Evolutionary conservation across 2,888 invertebrate genomes (phyloP).

Genomic region (Archips crataeganus): DNA sequence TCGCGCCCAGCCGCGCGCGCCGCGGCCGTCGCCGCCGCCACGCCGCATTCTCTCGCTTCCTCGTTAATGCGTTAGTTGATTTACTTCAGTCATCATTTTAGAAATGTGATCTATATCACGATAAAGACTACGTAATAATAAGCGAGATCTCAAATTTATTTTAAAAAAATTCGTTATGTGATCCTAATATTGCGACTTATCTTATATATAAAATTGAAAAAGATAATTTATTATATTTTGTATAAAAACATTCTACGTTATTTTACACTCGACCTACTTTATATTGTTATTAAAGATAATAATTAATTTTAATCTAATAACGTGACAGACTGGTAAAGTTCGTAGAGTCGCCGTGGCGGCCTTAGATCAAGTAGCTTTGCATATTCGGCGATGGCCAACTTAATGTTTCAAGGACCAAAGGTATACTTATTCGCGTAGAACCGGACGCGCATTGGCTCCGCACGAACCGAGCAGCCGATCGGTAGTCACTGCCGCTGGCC

Average conservation of each 20-base stretch:
- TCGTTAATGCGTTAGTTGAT: conserved; percentile 78
- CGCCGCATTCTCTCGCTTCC: conserved; percentile 76
- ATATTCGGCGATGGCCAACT: conserved; percentile 85
- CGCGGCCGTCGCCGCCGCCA: conserved; percentile 47
- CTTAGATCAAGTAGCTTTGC: conserved; percentile 85
- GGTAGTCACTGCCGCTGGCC: no score
- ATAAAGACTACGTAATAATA: conserved; percentile 85
- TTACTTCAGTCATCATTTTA: conserved; percentile 81
- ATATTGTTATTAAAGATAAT: conserved; percentile 84
- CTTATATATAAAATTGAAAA: conserved; percentile 78
- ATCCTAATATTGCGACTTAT: conserved; percentile 83
- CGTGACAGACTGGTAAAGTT: conserved; percentile 86
- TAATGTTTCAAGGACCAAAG: conserved; percentile 85
- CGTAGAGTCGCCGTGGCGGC: conserved; percentile 85
- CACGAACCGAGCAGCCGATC: conserved; percentile 75
- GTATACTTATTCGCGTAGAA: conserved; percentile 85
- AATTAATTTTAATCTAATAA: conserved; percentile 86
- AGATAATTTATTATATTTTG: conserved; percentile 85
- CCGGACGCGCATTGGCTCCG: conserved; percentile 85
- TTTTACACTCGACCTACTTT: conserved; percentile 84
- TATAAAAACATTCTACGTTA: conserved; percentile 84
- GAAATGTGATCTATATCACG: conserved; percentile 83
- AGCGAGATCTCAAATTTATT: conserved; percentile 86
- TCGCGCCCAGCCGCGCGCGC: conserved; percentile 22
- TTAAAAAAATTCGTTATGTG: conserved; percentile 80